Percentiles rank a stretch among this genome's conserved stretches.
Conservation (phyloP, 37 sponge, comb jelly and placozoan genomes). For the Lycopodina hypogea region DNA sequence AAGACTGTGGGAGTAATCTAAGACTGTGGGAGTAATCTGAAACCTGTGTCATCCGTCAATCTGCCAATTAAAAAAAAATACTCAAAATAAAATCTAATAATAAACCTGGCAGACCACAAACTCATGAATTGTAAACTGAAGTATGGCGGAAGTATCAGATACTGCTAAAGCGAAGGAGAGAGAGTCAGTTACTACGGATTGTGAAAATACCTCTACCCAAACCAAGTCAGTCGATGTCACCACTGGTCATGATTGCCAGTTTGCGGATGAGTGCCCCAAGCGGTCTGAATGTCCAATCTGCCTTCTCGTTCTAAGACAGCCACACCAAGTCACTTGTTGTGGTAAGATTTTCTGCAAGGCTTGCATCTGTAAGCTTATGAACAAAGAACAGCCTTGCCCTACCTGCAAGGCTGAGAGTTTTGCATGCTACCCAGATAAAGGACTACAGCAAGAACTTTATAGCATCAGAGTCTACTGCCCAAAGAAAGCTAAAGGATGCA, state of each 20-base stretch:
- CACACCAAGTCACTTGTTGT: conserved; percentile 34
- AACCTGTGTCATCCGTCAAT: no score
- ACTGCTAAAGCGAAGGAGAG: no score
- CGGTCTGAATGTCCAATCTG: conserved; percentile 25
- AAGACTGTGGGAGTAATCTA: not conserved
- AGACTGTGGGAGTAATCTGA: no score
- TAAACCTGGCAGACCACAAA: no score
- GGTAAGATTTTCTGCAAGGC: conserved; percentile 29
- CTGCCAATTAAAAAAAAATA: no score
- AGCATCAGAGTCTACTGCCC: conserved; percentile 10
- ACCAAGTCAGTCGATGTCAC: no score
- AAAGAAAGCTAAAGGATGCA: conserved; percentile 22
- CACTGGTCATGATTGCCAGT: not conserved
- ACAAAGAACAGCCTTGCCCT: conserved; percentile 14
- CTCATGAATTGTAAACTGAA: no score
- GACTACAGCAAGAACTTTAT: conserved; percentile 15
- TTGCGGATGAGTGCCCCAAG: not conserved
- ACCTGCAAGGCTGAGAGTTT: conserved; percentile 15
- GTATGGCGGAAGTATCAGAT: no score
- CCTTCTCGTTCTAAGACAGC: conserved; percentile 25
- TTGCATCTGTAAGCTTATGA: conserved; percentile 9
- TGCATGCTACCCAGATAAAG: conserved; percentile 2
- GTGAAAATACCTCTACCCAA: no score
- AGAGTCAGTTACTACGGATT: no score
- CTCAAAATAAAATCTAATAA: no score